Percentiles rank a stretch among this genome's conserved stretches.
Evolutionary conservation across 2,888 invertebrate species (phyloP).

Genomic region (Drymonia ruficornis): DNA sequence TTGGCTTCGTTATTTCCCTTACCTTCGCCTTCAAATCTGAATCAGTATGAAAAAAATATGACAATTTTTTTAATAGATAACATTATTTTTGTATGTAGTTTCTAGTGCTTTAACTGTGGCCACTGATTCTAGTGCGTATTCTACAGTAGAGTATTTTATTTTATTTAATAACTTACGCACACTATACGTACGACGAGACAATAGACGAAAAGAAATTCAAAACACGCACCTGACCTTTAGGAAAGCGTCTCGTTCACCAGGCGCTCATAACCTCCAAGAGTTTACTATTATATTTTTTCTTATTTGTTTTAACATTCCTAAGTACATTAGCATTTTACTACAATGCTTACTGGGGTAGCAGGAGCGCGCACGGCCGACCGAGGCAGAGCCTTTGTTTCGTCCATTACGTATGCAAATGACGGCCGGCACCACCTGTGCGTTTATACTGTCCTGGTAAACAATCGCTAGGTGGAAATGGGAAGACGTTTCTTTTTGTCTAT

Average conservation of each 20-base stretch:
- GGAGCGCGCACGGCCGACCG: conserved; percentile 66
- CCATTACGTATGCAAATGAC: conserved; percentile 74
- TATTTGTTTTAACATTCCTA: conserved; percentile 64
- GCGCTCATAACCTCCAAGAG: conserved; percentile 28
- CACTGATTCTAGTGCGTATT: neutral
- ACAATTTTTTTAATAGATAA: too few species aligned
- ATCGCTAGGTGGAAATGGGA: conserved; percentile 67
- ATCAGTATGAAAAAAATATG: neutral
- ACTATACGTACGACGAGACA: neutral
- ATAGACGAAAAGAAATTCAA: conserved; percentile 11
- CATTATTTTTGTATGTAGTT: too few species aligned
- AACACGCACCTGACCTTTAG: conserved; percentile 25
- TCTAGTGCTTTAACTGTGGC: too few species aligned
- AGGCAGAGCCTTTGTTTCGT: conserved; percentile 72
- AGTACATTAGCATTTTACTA: conserved; percentile 74
- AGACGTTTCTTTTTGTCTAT: conserved; percentile 43
- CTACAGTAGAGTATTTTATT: neutral
- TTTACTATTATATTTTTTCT: conserved; percentile 29
- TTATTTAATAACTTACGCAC: too few species aligned
- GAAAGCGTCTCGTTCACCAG: conserved; percentile 24
- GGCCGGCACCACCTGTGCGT: conserved; percentile 68
- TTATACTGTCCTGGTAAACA: conserved; percentile 73
- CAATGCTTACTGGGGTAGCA: conserved; percentile 70
- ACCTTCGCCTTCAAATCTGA: conserved; percentile 26
- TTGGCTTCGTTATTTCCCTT: conserved; percentile 41